Evolutionary conservation across 2,888 invertebrate species (phyloP).

Genomic region (Frankliniella fusca): DNA sequence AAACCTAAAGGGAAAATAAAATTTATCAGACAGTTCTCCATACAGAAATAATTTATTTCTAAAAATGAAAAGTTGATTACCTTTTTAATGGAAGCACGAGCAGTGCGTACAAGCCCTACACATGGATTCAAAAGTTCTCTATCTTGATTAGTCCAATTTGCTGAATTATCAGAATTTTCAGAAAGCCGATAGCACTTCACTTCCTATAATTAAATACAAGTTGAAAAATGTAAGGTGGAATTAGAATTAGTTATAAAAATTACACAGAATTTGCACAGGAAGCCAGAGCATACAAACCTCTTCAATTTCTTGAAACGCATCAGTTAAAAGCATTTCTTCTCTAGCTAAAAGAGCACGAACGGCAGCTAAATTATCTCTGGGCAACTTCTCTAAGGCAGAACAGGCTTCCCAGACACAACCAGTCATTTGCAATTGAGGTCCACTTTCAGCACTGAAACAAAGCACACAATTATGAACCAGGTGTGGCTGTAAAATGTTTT

Average conservation of each 20-base stretch:
- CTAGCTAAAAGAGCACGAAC: conserved; percentile 34
- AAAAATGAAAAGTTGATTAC: neutral
- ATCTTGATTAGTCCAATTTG: conserved; percentile 36
- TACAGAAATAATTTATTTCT: neutral
- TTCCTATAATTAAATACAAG: conserved; percentile 27
- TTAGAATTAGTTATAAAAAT: too few species aligned
- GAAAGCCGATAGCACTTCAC: conserved; percentile 30
- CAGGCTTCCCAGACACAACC: conserved; percentile 38
- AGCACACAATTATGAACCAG: neutral
- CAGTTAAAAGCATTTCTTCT: conserved; percentile 36
- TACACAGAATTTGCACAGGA: neutral
- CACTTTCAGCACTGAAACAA: conserved; percentile 34
- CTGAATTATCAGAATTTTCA: conserved; percentile 32
- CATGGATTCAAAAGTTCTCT: conserved; percentile 36
- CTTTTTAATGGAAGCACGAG: conserved; percentile 35
- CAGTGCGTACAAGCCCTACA: conserved; percentile 37
- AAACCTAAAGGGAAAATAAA: neutral
- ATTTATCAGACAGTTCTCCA: neutral
- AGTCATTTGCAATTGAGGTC: conserved; percentile 33
- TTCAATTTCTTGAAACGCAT: conserved; percentile 39
- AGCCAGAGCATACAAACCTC: conserved; percentile 33
- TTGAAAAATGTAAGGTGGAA: too few species aligned
- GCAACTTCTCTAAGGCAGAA: conserved; percentile 34
- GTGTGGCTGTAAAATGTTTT: neutral
- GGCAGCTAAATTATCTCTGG: conserved; percentile 36